Conservation (phyloP, 2,797 vertebrate genomes). For the Phyllotis vaccarum region DNA sequence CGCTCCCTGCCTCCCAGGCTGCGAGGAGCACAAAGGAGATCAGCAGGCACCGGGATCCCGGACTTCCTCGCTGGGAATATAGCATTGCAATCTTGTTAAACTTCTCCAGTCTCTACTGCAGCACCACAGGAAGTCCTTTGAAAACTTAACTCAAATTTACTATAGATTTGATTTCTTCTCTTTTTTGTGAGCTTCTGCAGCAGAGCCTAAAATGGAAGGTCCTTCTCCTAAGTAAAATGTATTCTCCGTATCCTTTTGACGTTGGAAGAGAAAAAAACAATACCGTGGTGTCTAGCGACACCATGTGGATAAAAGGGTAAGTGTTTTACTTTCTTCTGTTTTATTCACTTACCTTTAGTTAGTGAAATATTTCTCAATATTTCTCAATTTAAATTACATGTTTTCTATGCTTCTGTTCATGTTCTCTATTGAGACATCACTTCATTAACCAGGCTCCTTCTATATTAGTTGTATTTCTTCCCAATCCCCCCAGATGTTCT, state of each 20-base stretch:
- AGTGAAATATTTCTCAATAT: constrained; percentile 44
- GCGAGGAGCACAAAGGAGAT: constrained; percentile 68
- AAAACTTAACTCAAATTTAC: constrained; percentile 26
- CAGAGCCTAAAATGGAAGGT: constrained; percentile 40
- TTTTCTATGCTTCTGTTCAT: not conserved
- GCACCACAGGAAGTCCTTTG: not conserved
- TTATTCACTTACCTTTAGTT: constrained; percentile 39
- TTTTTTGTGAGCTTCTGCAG: constrained; percentile 11
- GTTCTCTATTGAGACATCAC: not conserved
- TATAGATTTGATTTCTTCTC: not conserved
- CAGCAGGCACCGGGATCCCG: constrained; percentile 87
- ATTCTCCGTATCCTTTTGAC: not conserved
- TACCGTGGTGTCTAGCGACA: constrained; percentile 72
- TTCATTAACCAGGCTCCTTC: constrained; percentile 9
- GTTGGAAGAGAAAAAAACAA: not conserved
- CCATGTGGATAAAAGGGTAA: constrained; percentile 73
- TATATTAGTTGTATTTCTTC: constrained; percentile 23
- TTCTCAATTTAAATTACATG: constrained; percentile 14
- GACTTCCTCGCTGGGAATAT: constrained; percentile 83
- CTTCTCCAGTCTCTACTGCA: constrained; percentile 35
- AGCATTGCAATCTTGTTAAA: constrained; percentile 68
- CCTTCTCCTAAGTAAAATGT: constrained; percentile 50
- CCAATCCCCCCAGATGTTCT: not conserved
- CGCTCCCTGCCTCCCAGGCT: not conserved
- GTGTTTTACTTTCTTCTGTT: constrained; percentile 49